Conservation (phyloP, 1,140 invertebrate species). For the Saccostrea echinata region DNA sequence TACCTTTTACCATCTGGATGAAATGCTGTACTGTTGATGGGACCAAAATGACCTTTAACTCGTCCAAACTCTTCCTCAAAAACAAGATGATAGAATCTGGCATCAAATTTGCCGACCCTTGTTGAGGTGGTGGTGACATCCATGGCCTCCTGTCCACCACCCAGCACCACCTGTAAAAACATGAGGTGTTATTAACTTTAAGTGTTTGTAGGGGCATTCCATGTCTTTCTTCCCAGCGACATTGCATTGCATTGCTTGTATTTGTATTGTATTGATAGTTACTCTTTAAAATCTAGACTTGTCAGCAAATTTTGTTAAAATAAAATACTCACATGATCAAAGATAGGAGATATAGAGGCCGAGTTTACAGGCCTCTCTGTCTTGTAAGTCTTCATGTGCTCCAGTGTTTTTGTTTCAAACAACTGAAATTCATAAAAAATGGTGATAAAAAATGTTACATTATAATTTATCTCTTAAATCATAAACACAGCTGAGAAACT, state of each 20-base stretch:
- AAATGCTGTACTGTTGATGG: conserved; percentile 98
- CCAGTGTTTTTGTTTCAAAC: conserved; percentile 92
- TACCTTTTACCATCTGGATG: conserved; percentile 96
- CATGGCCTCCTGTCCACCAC: conserved; percentile 99
- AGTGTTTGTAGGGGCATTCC: not conserved
- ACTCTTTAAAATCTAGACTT: too few relatives aligned
- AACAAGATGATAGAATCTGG: conserved; percentile 98
- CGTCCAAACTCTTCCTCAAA: conserved; percentile 99
- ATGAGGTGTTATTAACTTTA: not conserved
- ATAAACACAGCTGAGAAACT: too few relatives aligned
- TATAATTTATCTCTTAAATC: too few relatives aligned
- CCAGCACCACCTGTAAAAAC: conserved; percentile 88
- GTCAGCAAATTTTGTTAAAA: not conserved
- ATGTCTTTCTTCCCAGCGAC: too few relatives aligned
- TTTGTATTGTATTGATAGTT: too few relatives aligned
- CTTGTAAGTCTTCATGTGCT: conserved; percentile 95
- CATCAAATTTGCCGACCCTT: conserved; percentile 98
- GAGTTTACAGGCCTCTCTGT: conserved; percentile 98
- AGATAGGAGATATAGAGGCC: conserved; percentile 95
- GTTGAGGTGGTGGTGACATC: conserved; percentile 98
- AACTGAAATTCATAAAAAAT: conserved; percentile 80
- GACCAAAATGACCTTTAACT: conserved; percentile 99
- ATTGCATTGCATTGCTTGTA: not conserved
- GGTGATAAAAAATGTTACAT: too few relatives aligned
- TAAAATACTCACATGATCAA: conserved; percentile 90